Evolutionary conservation across 2,888 invertebrate species (phyloP), one percentile per base, ranked within the genome.

Genomic region (Dendrolimus pini): DNA sequence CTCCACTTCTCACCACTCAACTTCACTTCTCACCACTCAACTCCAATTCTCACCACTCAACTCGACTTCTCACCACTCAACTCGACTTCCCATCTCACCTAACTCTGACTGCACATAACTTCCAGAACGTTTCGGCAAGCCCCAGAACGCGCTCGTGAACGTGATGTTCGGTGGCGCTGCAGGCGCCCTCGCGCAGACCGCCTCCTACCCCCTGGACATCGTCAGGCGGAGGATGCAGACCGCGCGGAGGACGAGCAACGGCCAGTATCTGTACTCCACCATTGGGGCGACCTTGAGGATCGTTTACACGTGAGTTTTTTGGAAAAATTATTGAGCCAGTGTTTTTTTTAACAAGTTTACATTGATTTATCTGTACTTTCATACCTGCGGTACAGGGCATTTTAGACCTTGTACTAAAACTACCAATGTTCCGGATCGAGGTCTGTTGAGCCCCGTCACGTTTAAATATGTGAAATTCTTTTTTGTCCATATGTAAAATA

Each of bases 191-290:
- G 98, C 98, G 0, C 99, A 99, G 91, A 95, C 97, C 0, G 94
- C 97, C 41, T 98, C 98, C 63, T 99, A 99, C 91, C 99, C 99
- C 10, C 92, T 99, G 60, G 98, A 98, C 88, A 98, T 98, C 72
- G 95, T 98, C 57, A 89, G 97, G 12, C 84, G 89, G 0, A 78
- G 89, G 66, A 85, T 88, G 88, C 96, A 99, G 62, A 94, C 94
- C 54, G 89, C 90, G 65, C 81, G 86, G 1, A 78, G 89, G 47
- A 47, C 47, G 9, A 47, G 9, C 47, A 92, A 92, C 68, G 85
- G 82, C 7, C 61, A 73, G 41, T 90, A 92, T 68, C 88, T 64
- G 1, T 95, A 94, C 79, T 83, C 91, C 42, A 94, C 93, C 57
- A 94, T 97, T 58, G 66, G 86, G 54, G 91, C 88, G 52, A 97